phyloP scores from a whole-genome alignment of 2,797 vertebrate genomes.

The Neosilurus hyrtlii region DNA sequence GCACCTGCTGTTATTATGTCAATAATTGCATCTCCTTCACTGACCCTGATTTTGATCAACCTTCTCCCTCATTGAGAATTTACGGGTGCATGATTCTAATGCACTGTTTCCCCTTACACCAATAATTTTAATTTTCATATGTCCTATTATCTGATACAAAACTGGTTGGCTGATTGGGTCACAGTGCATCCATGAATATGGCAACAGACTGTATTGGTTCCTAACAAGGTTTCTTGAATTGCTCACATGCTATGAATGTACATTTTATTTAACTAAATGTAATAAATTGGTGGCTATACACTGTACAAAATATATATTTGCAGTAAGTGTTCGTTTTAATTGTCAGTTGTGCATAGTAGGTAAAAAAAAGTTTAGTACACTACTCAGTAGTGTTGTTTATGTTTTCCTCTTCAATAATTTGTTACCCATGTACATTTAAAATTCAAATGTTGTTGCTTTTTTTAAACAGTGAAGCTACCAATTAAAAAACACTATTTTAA shows the following conservation, averaged over 20 bases:
- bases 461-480: too few species aligned
- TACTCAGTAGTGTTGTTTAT: too few species aligned
- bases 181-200: not conserved
- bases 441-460: not conserved
- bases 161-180: not conserved
- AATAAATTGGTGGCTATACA: not conserved
- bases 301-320: not conserved
- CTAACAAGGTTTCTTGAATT: not conserved
- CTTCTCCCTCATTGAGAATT: not conserved
- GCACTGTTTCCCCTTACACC: not conserved
- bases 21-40: not conserved
- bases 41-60: not conserved
- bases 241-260: not conserved
- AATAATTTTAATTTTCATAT: not conserved
- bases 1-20: not conserved
- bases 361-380: too few species aligned
- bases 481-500: too few species aligned
- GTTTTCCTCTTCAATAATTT: not conserved
- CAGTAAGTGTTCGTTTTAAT: not conserved
- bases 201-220: not conserved
- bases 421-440: not conserved
- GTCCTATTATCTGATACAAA: not conserved
- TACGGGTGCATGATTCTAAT: not conserved
- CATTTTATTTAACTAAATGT: not conserved
- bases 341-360: not conserved